phyloP scores from a whole-genome alignment of 2,113 vertebrate species.

The Tetraodon nigroviridis region DNA sequence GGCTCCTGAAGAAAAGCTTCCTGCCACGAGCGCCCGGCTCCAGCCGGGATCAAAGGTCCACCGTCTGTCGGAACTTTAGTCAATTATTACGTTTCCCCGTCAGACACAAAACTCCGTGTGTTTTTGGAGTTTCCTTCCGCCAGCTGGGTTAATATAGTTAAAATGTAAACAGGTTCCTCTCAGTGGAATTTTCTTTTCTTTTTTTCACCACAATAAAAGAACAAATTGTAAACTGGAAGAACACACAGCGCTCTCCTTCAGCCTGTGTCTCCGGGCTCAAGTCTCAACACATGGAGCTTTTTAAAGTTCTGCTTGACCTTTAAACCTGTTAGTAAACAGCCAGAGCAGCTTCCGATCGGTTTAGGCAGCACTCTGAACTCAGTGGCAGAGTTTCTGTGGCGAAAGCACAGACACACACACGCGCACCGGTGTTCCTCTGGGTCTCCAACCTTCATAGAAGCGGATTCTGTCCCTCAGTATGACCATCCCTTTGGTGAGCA shows the following conservation, averaged over 20 bases:
- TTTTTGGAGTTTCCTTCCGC: too few relatives aligned
- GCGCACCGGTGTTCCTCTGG: neutral
- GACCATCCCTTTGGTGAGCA: conserved; percentile 98
- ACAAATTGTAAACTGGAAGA: too few relatives aligned
- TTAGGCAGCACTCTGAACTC: neutral
- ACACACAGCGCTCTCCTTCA: too few relatives aligned
- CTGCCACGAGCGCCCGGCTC: neutral
- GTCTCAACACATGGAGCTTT: too few relatives aligned
- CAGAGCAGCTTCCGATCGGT: too few relatives aligned
- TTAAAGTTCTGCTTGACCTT: too few relatives aligned
- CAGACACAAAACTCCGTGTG: neutral
- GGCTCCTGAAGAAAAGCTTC: neutral
- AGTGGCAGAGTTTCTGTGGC: too few relatives aligned
- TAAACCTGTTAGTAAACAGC: neutral
- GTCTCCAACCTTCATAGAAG: conserved; percentile 89
- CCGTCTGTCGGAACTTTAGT: conserved; percentile 16
- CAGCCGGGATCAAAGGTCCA: conserved; percentile 23
- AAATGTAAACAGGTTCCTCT: too few relatives aligned
- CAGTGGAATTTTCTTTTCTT: too few relatives aligned
- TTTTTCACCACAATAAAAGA: too few relatives aligned
- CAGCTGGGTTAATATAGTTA: too few relatives aligned
- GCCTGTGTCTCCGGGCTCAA: too few relatives aligned
- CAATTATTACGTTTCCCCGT: conserved; percentile 33
- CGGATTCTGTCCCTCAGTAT: conserved; percentile 96
- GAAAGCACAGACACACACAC: neutral